A percentile compares a stretch with the other conserved stretches of the same genome.
phyloP scores from a whole-genome alignment of 2,113 vertebrate genomes.

The Antidorcas marsupialis region DNA sequence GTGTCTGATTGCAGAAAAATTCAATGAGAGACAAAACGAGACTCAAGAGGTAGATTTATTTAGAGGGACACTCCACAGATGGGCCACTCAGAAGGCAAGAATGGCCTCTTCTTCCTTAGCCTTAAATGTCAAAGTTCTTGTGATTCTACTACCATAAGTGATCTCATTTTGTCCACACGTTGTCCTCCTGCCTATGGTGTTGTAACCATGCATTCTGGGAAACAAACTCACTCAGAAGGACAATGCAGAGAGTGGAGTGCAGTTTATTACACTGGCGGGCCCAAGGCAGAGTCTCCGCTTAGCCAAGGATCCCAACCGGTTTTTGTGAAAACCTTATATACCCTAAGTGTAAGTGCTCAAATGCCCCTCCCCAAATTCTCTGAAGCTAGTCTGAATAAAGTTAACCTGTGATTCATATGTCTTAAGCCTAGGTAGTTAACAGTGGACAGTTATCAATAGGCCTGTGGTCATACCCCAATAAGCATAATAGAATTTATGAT shows the following conservation, averaged over 20 bases:
- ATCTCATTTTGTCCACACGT: background rate
- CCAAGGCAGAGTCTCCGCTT: background rate
- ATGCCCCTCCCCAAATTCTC: background rate
- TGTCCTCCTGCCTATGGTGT: background rate
- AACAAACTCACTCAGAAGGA: background rate
- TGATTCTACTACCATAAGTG: background rate
- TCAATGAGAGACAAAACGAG: background rate
- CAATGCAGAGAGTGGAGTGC: background rate
- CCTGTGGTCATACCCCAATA: background rate
- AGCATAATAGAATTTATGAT: background rate
- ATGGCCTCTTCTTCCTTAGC: background rate
- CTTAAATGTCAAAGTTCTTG: background rate
- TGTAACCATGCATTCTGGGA: background rate
- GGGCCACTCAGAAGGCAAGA: background rate
- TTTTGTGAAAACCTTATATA: background rate
- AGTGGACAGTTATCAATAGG: background rate
- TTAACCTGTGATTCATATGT: background rate
- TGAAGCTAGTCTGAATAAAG: background rate
- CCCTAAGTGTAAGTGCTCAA: background rate
- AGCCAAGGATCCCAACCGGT: background rate
- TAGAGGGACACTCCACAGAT: background rate
- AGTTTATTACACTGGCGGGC: background rate
- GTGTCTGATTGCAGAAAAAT: background rate
- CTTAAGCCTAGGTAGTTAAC: background rate
- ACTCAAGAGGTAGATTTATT: background rate